Percentiles rank a stretch among this genome's conserved stretches.
These are phyloP conservation scores for Cryptops parisi DNA, from an alignment of 2,888 invertebrate species.

Conservation along the genomic window DNA sequence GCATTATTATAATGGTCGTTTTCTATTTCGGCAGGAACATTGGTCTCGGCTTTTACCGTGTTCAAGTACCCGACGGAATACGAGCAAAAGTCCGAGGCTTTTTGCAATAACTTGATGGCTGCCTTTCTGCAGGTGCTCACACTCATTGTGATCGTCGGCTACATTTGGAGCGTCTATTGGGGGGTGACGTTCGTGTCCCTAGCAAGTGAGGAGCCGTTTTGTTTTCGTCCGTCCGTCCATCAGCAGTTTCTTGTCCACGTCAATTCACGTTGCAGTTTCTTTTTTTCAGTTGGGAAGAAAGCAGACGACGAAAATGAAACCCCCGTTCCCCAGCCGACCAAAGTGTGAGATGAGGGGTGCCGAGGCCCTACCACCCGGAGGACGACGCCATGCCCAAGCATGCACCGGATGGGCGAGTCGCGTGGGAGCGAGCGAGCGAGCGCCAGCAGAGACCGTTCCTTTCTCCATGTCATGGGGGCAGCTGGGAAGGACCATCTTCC, in stretches of 20 bases:
- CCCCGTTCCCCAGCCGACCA: neutral
- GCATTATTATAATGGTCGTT: no score
- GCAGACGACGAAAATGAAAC: neutral
- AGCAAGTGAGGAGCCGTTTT: slow-evolving; percentile 32
- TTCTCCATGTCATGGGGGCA: no score
- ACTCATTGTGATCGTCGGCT: slow-evolving; percentile 36
- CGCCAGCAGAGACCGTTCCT: no score
- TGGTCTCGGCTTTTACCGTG: slow-evolving; percentile 32
- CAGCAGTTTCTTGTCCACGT: no score
- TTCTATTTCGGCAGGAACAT: slow-evolving; percentile 34
- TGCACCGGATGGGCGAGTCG: no score
- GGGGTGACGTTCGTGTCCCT: slow-evolving; percentile 36
- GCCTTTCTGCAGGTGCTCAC: slow-evolving; percentile 36
- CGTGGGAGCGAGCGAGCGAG: no score
- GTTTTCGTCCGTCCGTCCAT: no score
- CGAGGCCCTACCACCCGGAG: no score
- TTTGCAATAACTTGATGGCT: slow-evolving; percentile 32
- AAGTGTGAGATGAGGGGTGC: no score
- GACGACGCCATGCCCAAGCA: no score
- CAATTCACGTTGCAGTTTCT: no score
- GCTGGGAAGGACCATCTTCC: no score
- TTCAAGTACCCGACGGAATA: slow-evolving; percentile 31
- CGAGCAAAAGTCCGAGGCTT: slow-evolving; percentile 28
- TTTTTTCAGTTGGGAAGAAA: neutral
- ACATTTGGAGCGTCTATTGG: slow-evolving; percentile 39